Base-by-base conservation (phyloP, 2,888 invertebrate genomes). In the Caenorhabditis plicata region DNA sequence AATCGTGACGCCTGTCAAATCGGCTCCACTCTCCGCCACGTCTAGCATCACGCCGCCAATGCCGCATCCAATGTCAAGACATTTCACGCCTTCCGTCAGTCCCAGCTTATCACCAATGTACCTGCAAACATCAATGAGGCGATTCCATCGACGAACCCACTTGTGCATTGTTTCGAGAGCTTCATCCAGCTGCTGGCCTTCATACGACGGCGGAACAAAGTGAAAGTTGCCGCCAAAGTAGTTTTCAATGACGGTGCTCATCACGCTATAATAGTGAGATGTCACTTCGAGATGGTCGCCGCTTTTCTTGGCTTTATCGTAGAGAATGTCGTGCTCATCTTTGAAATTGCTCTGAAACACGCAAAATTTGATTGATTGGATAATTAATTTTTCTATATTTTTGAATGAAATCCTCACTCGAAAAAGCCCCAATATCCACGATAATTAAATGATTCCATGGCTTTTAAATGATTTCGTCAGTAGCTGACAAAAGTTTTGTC, bases 181-280 rank as follows among this genome's bases (percentile, higher is more conserved):
- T 33, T 73, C 73, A 35, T 77, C 75, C 46, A 74, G 43, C 3
- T 41, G 47, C 42, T 64, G 55, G 20, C 62, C 64, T n/a, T 60
- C 63, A 13, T 62, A 47, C 19, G 51, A 40, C 5, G 79, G 79
- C 7, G 79, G 70, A 7, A 75, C 78, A 47, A 79, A 79, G 49
- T 79, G 79, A 46, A 79, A 79, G 48, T 75, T 78, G 29, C 78
- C 77, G 22, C 74, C 74, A 49, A 79, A 79, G 51, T 78, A 80
- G 31, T 76, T 66, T 29, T 80, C 74, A 35, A 79, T 80, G 31
- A 78, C 78, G n/a, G 60, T 68, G 26, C 75, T 75, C 80, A 78
- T 79, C 15, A 79, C 75, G 36, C 74, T 74, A 41, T 79, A 79
- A 60, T 78, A 79, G 56, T 79, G 79, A 8, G 74, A 54, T 2